Conservation (phyloP, 2,113 vertebrate genomes). For the Leptobrachium leishanense region DNA sequence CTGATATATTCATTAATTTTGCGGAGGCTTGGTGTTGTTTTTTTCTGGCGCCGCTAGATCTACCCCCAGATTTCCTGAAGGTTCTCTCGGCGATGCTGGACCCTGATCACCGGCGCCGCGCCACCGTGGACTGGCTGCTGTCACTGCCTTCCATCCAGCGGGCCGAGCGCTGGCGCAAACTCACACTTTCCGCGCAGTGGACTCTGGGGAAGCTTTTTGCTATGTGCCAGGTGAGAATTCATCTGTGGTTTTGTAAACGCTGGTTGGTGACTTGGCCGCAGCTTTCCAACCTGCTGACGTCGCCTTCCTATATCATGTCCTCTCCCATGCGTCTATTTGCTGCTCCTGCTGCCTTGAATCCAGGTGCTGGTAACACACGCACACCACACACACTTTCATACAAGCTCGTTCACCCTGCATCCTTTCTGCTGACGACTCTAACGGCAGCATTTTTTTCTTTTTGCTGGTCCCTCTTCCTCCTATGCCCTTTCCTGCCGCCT, state of each 20-base stretch:
- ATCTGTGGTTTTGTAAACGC: background rate
- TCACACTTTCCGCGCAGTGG: constrained; percentile 62
- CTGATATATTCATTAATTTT: no score
- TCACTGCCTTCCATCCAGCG: constrained; percentile 68
- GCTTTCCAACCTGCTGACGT: no score
- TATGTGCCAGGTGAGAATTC: constrained; percentile 70
- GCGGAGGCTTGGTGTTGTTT: no score
- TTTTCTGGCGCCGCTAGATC: constrained; percentile 56
- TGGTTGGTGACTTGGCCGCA: no score
- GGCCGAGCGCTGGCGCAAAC: constrained; percentile 66
- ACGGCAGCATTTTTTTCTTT: no score
- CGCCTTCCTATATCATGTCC: no score
- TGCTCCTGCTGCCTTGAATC: no score
- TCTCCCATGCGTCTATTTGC: no score
- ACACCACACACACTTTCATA: no score
- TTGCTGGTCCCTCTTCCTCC: background rate
- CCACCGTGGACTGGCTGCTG: constrained; percentile 73
- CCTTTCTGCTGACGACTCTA: no score
- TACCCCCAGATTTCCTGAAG: constrained; percentile 75
- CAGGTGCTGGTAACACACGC: no score
- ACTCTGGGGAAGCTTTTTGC: constrained; percentile 61
- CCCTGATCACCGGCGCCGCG: constrained; percentile 71
- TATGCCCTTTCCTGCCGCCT: background rate
- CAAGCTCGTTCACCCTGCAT: no score
- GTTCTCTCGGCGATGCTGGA: constrained; percentile 79